Evolutionary conservation across 2,113 vertebrate species (phyloP).

Genomic region (Cacatua alba): DNA sequence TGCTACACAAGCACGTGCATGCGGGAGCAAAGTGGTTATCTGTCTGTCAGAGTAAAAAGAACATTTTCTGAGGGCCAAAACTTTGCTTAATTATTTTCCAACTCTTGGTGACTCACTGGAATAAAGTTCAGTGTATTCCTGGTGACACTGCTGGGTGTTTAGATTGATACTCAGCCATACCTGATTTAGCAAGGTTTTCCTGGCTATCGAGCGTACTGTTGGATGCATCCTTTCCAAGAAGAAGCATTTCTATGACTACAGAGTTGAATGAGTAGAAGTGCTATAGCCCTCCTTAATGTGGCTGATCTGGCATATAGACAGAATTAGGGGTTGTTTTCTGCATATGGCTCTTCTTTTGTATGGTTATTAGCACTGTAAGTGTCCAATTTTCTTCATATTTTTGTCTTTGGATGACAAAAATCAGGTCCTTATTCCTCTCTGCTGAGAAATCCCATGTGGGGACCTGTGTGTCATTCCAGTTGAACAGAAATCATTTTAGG

Average conservation of each 20-base stretch:
- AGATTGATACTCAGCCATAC: neutral
- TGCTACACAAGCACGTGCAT: neutral
- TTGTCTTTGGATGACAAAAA: neutral
- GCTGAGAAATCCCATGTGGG: accelerated
- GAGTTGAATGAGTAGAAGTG: neutral
- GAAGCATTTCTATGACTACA: neutral
- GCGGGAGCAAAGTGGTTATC: neutral
- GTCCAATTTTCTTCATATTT: neutral
- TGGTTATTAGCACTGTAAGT: neutral
- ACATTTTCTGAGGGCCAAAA: neutral
- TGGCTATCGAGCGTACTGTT: accelerated
- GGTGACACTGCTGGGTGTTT: neutral
- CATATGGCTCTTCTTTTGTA: neutral
- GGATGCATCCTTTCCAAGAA: neutral
- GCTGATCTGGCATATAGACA: neutral
- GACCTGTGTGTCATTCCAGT: neutral
- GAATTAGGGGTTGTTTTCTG: neutral
- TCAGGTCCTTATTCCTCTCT: neutral
- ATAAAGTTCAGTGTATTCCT: neutral
- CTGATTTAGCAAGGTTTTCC: neutral
- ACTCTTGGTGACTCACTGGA: neutral
- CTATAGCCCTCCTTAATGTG: accelerated
- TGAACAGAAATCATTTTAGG: neutral
- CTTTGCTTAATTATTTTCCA: neutral
- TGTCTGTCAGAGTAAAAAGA: neutral